Evolutionary conservation across 2,113 vertebrate genomes (phyloP), one percentile per base, ranked within the genome.

Genomic region (Rhabdornis inornatus): DNA sequence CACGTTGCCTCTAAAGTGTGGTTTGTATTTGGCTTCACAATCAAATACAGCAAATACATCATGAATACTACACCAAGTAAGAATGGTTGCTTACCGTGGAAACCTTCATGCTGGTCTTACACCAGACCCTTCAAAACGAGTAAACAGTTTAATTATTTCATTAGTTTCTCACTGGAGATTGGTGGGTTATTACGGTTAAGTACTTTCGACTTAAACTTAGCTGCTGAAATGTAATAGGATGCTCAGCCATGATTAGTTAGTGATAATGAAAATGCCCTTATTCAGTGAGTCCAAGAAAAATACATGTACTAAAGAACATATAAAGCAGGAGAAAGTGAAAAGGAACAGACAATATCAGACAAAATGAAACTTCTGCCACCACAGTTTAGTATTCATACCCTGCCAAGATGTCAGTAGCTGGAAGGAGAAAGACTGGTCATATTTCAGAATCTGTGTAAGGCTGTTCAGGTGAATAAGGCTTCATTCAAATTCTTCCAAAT

Each of bases 1-100:
- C 2, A 2, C 10, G 14, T 18, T 72, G 28, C 33, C 64, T 66
- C 30, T 49, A 39, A 47, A 47, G 4, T 0, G 0, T 27, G n/a
- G 7, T 39, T 87, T 68, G 8, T 49, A 45, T 65, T 56, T 33
- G 11, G 24, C 39, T 49, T 17, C n/a, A 8, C 22, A 63, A 81
- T 40, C 3, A 15, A 86, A 56, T 60, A 23, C 13, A 78, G 22
- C 3, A 11, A 77, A 66, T 59, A 25, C 22, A 75, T 17, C 15
- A 37, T 17, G 20, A 90, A 49, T 42, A 17, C 10, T 12, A 64
- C 11, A 27, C 16, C 27, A 23, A 4, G 27, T 21, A n/a, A 71
- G 39, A 87, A 78, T 14, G 45, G 11, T 15, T 87, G 9, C 39
- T 76, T 39, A 45, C 5, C 28, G 30, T 56, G 28, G 31, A 69